Evolutionary conservation across 2,797 vertebrate species (phyloP), one percentile per base, ranked within the genome.

Genomic region (Propithecus perrieri): DNA sequence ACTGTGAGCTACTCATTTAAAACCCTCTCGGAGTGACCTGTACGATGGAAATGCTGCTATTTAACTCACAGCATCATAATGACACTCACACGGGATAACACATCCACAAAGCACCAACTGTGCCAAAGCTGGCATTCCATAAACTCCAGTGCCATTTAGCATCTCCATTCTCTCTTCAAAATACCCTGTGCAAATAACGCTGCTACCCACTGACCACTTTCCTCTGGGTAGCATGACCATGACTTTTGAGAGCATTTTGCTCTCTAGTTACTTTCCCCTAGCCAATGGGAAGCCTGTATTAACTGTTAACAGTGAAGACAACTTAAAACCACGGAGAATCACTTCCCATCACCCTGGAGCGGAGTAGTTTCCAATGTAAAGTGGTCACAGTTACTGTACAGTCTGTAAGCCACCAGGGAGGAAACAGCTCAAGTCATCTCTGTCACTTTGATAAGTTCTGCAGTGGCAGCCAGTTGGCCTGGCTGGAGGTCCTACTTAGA

Each of bases 91-190:
- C 3, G 3, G 9, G 28, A 13, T 4, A 48, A 38, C 5, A 61
- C 0, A 0, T 48, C 57, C 14, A 22, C 5, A 11, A 76, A 38
- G 81, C 0, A 0, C 61, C 85, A 20, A 38, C 35, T n/a, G 6
- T 80, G 41, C 7, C 4, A 28, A 17, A 20, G 61, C 18, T 63
- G 71, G 65, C 1, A 3, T 20, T 55, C 69, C 20, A 2, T 26
- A 9, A 59, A 48, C 0, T 11, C 48, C 63, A 59, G 43, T 1
- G 4, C 11, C 67, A 33, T 43, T 14, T 61, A 2, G 0, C 69
- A 38, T 67, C 55, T 81, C n/a, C 24, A 0, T 38, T n/a, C 67
- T 57, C 46, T 48, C 46, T 72, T 67, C 46, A 24, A 24, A 59
- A 59, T 4, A 4, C 28, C 11, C 20, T 0, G 7, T 22, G 59